Base-by-base conservation (phyloP, 2,113 vertebrate species). In the Amblyopsis rosae region DNA sequence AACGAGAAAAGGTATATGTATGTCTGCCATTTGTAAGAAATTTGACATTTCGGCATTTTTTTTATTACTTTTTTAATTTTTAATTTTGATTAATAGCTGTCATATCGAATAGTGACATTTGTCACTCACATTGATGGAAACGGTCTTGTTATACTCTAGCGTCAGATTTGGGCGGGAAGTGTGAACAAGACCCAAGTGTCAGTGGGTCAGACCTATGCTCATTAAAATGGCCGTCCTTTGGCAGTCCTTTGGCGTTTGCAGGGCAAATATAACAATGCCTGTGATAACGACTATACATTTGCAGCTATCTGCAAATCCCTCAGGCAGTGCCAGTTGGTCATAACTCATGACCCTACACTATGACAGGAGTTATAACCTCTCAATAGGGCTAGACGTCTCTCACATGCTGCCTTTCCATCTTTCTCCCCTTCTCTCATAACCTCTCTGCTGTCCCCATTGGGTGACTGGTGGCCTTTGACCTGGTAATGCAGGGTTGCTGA, bases 251-350 rank as follows among this genome's bases (percentile, higher is more conserved):
- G 47, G 67, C 45, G 71, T 64, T 81, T 69, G 68, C 59, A 76
- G 65, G 61, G 79, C 66, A 82, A 70, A 75, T 73, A 81, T 67
- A 87, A 86, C 78, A 88, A 86, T 82, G 79, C 76, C 75, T 51
- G 51, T 63, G 73, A 89, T 87, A 69, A 9, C 2, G 49, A 69
- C 66, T 49, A 62, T 89, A 90, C 89, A 90, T 86, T 17, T 0
- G 11, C 64, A 58, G 81, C 85, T 90, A 86, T 92, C 89, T 16
- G 58, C 82, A 69, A 77, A 78, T 70, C 70, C 68, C 72, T 81
- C 50, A 76, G 79, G 80, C 83, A 72, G 58, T 58, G 79, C 83
- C 82, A 82, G 78, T 75, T 82, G 79, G 81, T 84, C 80, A 56
- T 87, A 87, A 86, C 81, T 90, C 86, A 88, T 61, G 63, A 15